Base-by-base conservation (phyloP, 2,797 vertebrate genomes). In the Anomalospiza imberbis region DNA sequence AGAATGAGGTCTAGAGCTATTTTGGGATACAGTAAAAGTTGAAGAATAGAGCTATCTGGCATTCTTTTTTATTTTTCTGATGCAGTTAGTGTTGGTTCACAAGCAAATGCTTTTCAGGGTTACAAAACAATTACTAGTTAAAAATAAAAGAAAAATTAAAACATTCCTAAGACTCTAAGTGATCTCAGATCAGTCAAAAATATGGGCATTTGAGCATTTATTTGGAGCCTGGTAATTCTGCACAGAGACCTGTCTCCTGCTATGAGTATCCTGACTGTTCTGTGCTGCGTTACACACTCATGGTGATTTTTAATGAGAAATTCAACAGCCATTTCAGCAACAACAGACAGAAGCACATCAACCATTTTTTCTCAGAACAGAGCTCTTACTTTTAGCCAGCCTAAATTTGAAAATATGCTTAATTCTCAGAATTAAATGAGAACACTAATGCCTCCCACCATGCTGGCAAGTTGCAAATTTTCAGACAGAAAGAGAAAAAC, bases 1-100 rank as follows among this genome's bases (percentile, higher is more conserved):
- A 94, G 83, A 96, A 95, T 72, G 65, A 97, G 88, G 94, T 93
- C 93, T 94, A 36, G 44, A 90, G 90, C 83, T 94, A 94, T 94
- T 94, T 24, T 90, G n/a, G 71, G 93, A 79, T 48, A 80, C 5
- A 91, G 83, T 3, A 51, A 67, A 92, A 90, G 45, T 84, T 91
- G 74, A 89, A 86, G 68, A 60, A 68, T 57, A 93, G 53, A 91
- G 32, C 42, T 95, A 71, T 25, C 54, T 76, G 53, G 42, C 60
- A 85, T 79, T 70, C 45, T 76, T 90, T 66, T 87, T 82, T 72
- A 57, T 74, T 94, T 77, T 79, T 67, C 45, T 61, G 66, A 66
- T 65, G 22, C 55, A 74, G 32, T 58, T 63, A 67, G 19, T 34
- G 26, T 31, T 87, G 81, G 65, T 60, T 57, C 57, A 82, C 42